Evolutionary conservation across 1,140 invertebrate genomes (phyloP).

Genomic region (Stegodyphus dumicola): DNA sequence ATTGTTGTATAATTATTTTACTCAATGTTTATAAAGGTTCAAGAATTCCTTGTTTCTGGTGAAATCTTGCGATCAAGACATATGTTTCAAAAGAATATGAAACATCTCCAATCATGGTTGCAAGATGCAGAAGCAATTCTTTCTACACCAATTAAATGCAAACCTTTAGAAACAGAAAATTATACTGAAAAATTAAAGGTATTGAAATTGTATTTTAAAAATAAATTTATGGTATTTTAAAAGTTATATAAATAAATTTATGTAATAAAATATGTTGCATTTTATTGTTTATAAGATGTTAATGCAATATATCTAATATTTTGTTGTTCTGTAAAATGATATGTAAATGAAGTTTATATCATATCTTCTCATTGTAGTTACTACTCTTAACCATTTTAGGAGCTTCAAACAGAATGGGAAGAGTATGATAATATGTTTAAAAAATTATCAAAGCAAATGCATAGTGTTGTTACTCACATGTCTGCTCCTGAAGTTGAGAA

Average conservation of each 20-base stretch:
- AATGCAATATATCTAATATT: too few relatives aligned
- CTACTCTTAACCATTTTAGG: constrained; percentile 63
- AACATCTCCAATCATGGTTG: constrained; percentile 83
- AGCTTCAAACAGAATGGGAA: constrained; percentile 83
- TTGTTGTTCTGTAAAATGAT: too few relatives aligned
- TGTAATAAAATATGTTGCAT: too few relatives aligned
- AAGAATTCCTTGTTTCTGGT: constrained; percentile 88
- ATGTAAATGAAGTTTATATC: too few relatives aligned
- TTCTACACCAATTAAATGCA: constrained; percentile 76
- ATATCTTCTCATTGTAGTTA: too few relatives aligned
- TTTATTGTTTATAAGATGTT: too few relatives aligned
- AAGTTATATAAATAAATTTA: too few relatives aligned
- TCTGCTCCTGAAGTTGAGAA: constrained; percentile 88
- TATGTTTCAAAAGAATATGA: constrained; percentile 82
- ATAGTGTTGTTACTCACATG: constrained; percentile 88
- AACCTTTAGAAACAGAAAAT: constrained; percentile 80
- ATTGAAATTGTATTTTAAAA: constrained; percentile 56
- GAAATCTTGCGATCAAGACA: constrained; percentile 84
- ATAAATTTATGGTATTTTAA: not conserved
- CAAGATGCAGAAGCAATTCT: constrained; percentile 79
- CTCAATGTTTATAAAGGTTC: constrained; percentile 71
- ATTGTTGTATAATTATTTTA: too few relatives aligned
- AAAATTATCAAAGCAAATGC: constrained; percentile 88
- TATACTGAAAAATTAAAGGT: constrained; percentile 83
- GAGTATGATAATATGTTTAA: constrained; percentile 91